Base-by-base conservation (phyloP, 2,113 vertebrate species). In the Astatoreochromis straeleni region DNA sequence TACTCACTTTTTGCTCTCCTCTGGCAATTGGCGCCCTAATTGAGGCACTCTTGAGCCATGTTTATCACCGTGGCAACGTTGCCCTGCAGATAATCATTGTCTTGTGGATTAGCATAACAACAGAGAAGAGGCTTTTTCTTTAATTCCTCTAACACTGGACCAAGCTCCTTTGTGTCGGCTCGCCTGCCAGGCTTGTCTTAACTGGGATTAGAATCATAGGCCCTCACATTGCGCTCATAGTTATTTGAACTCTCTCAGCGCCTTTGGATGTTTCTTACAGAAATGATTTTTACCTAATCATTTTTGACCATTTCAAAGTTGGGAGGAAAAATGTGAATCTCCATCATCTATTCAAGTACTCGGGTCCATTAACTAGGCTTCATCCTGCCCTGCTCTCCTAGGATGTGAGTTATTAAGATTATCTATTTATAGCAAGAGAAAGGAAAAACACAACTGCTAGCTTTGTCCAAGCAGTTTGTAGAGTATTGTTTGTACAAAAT, bases 91-190 rank as follows among this genome's bases (percentile, higher is more conserved):
- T 95, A 94, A 95, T 95, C 90, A 93, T 95, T 93, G 93, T 95
- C 90, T 95, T 85, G 84, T 90, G 94, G 95, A 95, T 96, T 96
- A 96, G 88, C 91, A 94, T 93, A 94, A 95, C 93, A 95, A 94
- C 93, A 93, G 91, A 91, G 92, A 81, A 81, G 89, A 93, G 90
- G 94, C 93, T 95, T 78, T 96, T 94, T 87, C 90, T 93, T 94
- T 94, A 96, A 95, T 95, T 93, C 93, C 92, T 78, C 91, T 93
- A 93, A 94, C 92, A 88, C 94, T 94, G 94, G 91, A 93, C 92
- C 87, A 45, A 94, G 89, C 91, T 91, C 87, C 91, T 95, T 90
- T 92, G 89, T 93, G 88, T 87, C 45, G 40, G 60, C 91, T 91
- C 29, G 83, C 79, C 94, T 92, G 91, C 87, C 47, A 73, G 92